Evolutionary conservation across 2,113 vertebrate genomes (phyloP), one percentile per base, ranked within the genome.

Genomic region (Rhea pennata): DNA sequence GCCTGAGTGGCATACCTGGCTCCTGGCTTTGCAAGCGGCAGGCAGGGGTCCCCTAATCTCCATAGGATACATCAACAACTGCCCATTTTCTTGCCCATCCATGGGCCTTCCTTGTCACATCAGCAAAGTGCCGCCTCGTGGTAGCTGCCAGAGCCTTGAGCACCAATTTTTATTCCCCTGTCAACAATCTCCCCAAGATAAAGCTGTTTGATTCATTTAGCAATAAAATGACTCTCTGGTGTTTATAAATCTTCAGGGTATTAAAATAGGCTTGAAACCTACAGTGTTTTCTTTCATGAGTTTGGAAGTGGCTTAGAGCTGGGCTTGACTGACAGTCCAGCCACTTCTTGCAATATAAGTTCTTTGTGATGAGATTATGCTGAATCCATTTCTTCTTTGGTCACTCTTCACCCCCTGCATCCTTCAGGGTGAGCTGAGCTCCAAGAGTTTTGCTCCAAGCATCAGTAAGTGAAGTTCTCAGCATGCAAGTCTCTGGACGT

Each of bases 321-420:
- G 61, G 33, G 17, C 79, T 88, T 62, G 46, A 15, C 12, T 65
- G 79, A 24, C 48, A 83, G 14, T n/a, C 48, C 69, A 54, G 76
- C n/a, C 29, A 6, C 67, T 20, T 53, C 51, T 83, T 72, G 58
- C 39, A 31, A 29, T 66, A 50, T 12, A 39, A 64, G 16, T 79
- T 86, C 39, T 54, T 79, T 46, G n/a, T 42, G 64, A 59, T 46
- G 42, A 29, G 53, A 9, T 42, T 66, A 31, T 58, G 67, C 46
- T 48, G 69, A 51, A 69, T 65, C 56, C 20, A 58, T 27, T 23
- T 29, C 33, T 44, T 75, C 48, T 50, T 23, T 50, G 72, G 19
- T 10, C 26, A 33, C n/a, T 1, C 1, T 33, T 62, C 4, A 5
- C 9, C 40, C 29, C 5, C 24, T 27, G 0, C 72, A 65, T 16